Conservation (phyloP, 2,113 vertebrate species). For the Onychostruthus taczanowskii region DNA sequence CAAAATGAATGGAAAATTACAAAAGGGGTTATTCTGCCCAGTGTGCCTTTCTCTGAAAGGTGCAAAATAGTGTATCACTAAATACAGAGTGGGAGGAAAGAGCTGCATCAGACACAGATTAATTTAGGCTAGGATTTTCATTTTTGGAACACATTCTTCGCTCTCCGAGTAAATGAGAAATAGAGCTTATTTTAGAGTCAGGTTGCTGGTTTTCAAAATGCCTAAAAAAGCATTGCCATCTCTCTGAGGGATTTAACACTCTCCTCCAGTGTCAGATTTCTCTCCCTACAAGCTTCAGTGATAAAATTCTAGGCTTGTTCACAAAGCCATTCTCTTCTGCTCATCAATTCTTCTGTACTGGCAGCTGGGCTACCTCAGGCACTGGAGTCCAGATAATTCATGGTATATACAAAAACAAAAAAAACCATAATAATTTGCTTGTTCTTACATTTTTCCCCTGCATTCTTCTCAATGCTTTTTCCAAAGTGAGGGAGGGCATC, state of each 20-base stretch:
- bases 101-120: neutral
- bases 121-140: conserved; percentile 23
- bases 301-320: conserved; percentile 1
- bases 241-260: neutral
- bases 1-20: neutral
- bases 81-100: neutral
- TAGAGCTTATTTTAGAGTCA: conserved; percentile 31
- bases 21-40: neutral
- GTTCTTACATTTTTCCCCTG: conserved; percentile 12
- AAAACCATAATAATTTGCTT: conserved; percentile 32
- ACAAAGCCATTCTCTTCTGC: neutral
- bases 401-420: neutral
- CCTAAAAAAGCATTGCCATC: conserved; percentile 18
- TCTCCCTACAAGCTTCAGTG: neutral
- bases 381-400: neutral
- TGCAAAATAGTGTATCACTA: conserved; percentile 3
- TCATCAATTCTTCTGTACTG: conserved; percentile 21
- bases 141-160: conserved; percentile 22
- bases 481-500: conserved; percentile 45
- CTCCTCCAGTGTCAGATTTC: conserved; percentile 9
- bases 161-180: conserved; percentile 17
- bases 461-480: conserved; percentile 21
- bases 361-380: conserved; percentile 32
- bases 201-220: conserved; percentile 28
- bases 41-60: neutral